Evolutionary conservation across 92 coral and sea anemone species (phyloP), one percentile per base, ranked within the genome.

Genomic region (Heliopora coerulea): DNA sequence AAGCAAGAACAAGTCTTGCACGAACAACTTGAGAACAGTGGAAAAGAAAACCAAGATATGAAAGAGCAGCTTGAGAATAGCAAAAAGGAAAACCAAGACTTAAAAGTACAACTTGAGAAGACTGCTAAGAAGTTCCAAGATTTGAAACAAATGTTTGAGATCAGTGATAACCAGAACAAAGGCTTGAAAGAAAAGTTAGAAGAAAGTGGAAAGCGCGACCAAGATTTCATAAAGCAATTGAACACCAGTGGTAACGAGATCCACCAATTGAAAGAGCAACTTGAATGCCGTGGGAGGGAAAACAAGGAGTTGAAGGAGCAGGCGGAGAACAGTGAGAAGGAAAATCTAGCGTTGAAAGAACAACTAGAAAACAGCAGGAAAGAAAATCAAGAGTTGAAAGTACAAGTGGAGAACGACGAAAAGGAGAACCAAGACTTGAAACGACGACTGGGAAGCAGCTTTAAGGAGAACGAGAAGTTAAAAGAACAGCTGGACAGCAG

Each of bases 221-320:
- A 50, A 50, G 58, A 50, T 6, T 50, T 50, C 8, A 50, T 3
- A 50, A 3, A 23, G 17, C 21, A 50, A 50, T n/a, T 50, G 26
- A n/a, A 50, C 8, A 50, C 5, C 21, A 50, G 21, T 50, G 58
- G 6, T 50, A 50, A 17, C 17, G 58, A 50, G 26, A 50, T 4
- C n/a, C 58, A 50, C 5, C 8, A 50, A 23, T 0, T 29, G 68
- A 44, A 44, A 64, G 29, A 24, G 27, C 18, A 60, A 60, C 66
- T 28, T 3, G n/a, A 28, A 21, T 6, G 13, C 20, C 3, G 19
- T 3, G 42, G 4, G 3, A 60, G 32, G 6, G 19, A 60, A 21
- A 60, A 60, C 32, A 3, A 50, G n/a, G 58, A 50, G 42, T 33
- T 60, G 66, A 60, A 25, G 34, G 41, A 28, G 18, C 66, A 60